A percentile compares a stretch with the other conserved stretches of the same genome.
Conservation (phyloP, 2,113 vertebrate genomes). For the Oncorhynchus keta region DNA sequence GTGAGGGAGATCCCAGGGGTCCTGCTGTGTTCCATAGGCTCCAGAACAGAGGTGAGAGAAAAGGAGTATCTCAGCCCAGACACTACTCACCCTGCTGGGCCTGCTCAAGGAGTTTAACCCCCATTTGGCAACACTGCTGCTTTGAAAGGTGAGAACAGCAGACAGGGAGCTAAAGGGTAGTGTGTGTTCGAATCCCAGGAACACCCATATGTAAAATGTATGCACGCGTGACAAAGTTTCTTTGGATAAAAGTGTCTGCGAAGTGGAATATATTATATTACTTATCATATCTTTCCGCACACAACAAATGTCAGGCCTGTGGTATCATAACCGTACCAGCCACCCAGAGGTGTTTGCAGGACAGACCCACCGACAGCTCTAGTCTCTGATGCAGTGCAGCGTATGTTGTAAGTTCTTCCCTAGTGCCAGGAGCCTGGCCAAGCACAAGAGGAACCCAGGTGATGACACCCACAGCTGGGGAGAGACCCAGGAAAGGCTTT, state of each 20-base stretch:
- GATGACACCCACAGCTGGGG: constrained; percentile 48
- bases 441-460: constrained; percentile 79
- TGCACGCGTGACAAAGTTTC: no score
- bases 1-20: no score
- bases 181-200: no score
- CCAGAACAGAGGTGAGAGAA: no score
- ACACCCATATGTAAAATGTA: no score
- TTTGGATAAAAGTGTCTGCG: no score
- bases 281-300: constrained; percentile 28
- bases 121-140: background rate
- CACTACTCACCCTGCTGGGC: constrained; percentile 20
- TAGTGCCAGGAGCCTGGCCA: constrained; percentile 73
- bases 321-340: constrained; percentile 91
- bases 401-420: constrained; percentile 83
- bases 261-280: no score
- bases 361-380: constrained; percentile 77
- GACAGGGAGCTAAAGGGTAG: no score
- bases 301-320: constrained; percentile 89
- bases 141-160: background rate
- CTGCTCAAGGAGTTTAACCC: constrained; percentile 5
- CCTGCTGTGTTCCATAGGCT: no score
- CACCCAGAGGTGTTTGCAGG: constrained; percentile 82
- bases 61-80: no score
- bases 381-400: constrained; percentile 79
- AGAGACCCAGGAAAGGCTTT: background rate